Conservation (phyloP, 2,113 vertebrate species). For the Bos taurus region ARS-UCD2.0 NC_037346.1:53235501-53236000, state of each 20-base stretch:
- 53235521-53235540: neutral
- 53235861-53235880: neutral
- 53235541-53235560: neutral
- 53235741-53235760: neutral
- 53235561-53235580: neutral
- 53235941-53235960: neutral
- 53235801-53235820: neutral
- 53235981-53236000: rapidly evolving
- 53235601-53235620: neutral
- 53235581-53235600: no score
- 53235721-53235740: neutral
- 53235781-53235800: no score
- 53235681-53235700: neutral
- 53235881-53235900: neutral
- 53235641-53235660: neutral
- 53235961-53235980: neutral
- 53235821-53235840: neutral
- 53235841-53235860: rapidly evolving
- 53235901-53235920: neutral
- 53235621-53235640: neutral
- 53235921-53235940: neutral
- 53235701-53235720: neutral
- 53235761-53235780: rapidly evolving
- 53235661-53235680: neutral
- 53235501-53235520: neutral